Evolutionary conservation across 2,113 vertebrate species (phyloP), one percentile per base, ranked within the genome.

Genomic region (Cryptotis parvus): DNA sequence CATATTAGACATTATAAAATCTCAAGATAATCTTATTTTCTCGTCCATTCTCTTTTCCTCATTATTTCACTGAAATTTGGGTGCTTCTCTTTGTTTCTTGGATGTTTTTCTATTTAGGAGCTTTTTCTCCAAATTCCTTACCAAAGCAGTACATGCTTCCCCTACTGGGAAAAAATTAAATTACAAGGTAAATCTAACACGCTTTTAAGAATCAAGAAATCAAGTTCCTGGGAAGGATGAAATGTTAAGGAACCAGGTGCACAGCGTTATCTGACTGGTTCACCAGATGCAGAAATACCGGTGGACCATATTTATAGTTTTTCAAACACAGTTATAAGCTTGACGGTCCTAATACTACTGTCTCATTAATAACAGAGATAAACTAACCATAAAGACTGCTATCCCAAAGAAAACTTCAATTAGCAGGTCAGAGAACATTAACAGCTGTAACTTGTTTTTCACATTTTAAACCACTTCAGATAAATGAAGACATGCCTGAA

Each of bases 131-230:
- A 49, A 2, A 55, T 65, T 74, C 27, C 66, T 92, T 93, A 93
- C 95, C 93, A 94, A 95, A 92, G 86, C 76, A 97, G 97, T 39
- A 91, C 93, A 98, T 81, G 94, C 92, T 96, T 96, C 98, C 97
- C 97, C 98, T 97, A 95, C 97, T 97, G 98, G 98, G 94, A 96
- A 96, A 97, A 95, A 89, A 87, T 35, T 68, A 96, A 97, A 98
- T 95, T 98, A 97, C 98, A 98, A 74, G 90, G 88, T 92, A 61
- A 31, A 76, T 91, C 41, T 24, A 75, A 55, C 7, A 68, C 0
- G 79, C 39, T 90, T 31, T 24, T 84, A 68, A 37, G 26, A 35
- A 84, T 37, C 68, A 91, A 93, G 7, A 91, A 26, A 91, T 52
- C 20, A 87, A 61, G 76, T 88, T 87, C 72, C 55, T n/a, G 15